A percentile compares a stretch with the other conserved stretches of the same genome.
Evolutionary conservation across 2,888 invertebrate genomes (phyloP).

Genomic region (Brenthis hecate): DNA sequence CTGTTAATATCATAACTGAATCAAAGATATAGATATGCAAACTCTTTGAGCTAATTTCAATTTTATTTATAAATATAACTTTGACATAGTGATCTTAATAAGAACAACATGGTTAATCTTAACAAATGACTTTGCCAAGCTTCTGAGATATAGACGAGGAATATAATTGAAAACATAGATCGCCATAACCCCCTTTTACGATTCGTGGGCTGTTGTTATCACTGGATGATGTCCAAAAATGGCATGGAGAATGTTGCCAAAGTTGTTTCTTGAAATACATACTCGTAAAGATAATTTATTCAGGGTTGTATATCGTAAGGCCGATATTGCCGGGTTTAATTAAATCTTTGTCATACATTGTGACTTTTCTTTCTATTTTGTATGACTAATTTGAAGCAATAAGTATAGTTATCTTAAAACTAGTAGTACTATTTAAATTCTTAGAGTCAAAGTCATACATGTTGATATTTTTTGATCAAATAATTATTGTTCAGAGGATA

Average conservation of each 20-base stretch:
- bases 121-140: constrained; percentile 14
- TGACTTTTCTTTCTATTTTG: background rate
- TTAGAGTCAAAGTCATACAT: too few species aligned
- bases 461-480: too few species aligned
- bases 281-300: constrained; percentile 32
- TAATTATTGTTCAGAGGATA: too few species aligned
- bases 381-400: background rate
- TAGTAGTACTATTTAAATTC: too few species aligned
- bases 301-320: constrained; percentile 17
- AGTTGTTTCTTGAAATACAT: constrained; percentile 31
- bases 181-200: constrained; percentile 26
- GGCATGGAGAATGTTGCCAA: constrained; percentile 33
- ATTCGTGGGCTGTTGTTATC: constrained; percentile 24
- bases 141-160: constrained; percentile 15
- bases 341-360: constrained; percentile 8
- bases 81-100: constrained; percentile 4
- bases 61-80: background rate
- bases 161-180: constrained; percentile 32
- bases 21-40: too few species aligned
- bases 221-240: constrained; percentile 40
- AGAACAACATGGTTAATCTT: background rate
- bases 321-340: constrained; percentile 13
- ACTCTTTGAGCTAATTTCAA: too few species aligned
- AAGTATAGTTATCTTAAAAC: too few species aligned
- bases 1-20: too few species aligned